A percentile compares a stretch with the other conserved stretches of the same genome.
Evolutionary conservation across 2,113 vertebrate genomes (phyloP).

Genomic region (Papio anubis): DNA sequence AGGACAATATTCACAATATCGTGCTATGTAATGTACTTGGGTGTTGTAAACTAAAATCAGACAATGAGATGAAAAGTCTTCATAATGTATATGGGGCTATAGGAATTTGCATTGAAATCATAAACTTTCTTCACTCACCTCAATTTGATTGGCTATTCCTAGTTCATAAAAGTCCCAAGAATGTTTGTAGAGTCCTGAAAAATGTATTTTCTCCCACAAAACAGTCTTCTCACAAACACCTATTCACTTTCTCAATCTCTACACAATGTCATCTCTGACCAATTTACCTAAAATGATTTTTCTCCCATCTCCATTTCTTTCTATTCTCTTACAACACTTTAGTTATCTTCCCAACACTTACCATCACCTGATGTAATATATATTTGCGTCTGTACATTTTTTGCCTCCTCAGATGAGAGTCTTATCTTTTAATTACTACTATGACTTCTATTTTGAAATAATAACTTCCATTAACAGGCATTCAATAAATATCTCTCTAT

Average conservation of each 20-base stretch:
- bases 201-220: not conserved
- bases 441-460: not conserved
- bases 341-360: not conserved
- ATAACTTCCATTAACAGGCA: not conserved
- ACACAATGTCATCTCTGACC: not conserved
- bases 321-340: not conserved
- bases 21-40: not conserved
- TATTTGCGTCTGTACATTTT: not conserved
- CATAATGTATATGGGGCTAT: not conserved
- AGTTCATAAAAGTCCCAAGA: not conserved
- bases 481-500: not conserved
- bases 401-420: not conserved
- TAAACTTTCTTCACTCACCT: not conserved
- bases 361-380: not conserved
- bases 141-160: not conserved
- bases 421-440: not conserved
- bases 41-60: not conserved
- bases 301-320: not conserved
- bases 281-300: not conserved
- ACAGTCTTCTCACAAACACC: not conserved
- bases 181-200: not conserved
- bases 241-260: not conserved
- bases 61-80: not conserved
- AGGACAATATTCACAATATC: not conserved
- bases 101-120: not conserved